Percentiles rank a stretch among this genome's conserved stretches.
Evolutionary conservation across 2,797 vertebrate species (phyloP).

Genomic region (Emys orbicularis): DNA sequence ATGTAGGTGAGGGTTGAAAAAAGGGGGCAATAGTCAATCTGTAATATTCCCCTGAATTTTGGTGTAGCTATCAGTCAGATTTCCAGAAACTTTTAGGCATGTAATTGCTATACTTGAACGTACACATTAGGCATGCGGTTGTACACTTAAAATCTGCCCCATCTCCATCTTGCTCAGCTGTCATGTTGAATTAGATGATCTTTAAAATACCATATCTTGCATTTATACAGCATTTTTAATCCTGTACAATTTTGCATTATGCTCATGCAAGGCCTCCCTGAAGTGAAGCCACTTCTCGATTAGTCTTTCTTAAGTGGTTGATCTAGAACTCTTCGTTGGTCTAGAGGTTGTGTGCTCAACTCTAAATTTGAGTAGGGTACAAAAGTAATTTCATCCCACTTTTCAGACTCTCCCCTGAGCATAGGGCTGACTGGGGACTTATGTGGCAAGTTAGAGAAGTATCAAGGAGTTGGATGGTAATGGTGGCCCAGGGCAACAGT

Average conservation of each 20-base stretch:
- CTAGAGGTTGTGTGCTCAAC: background rate
- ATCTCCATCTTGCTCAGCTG: background rate
- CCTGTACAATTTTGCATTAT: background rate
- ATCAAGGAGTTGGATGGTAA: background rate
- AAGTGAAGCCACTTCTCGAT: background rate
- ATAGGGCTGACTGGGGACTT: background rate
- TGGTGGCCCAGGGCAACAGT: background rate
- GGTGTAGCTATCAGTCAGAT: background rate
- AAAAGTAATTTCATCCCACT: background rate
- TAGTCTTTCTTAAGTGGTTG: background rate
- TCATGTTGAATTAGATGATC: background rate
- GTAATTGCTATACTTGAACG: background rate
- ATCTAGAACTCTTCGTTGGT: background rate
- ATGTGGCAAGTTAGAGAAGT: background rate
- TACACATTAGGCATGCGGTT: background rate
- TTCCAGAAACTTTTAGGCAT: background rate
- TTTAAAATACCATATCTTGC: background rate
- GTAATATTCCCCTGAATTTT: background rate
- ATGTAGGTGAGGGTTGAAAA: background rate
- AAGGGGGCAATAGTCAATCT: background rate
- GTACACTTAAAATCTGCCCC: accelerated
- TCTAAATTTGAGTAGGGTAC: background rate
- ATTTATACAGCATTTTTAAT: background rate
- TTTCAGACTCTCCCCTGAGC: background rate
- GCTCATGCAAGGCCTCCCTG: background rate